Percentiles rank a stretch among this genome's conserved stretches.
These are phyloP conservation scores for Drosophila formosana DNA, from an alignment of 2,888 invertebrate genomes.

Conservation along the genomic window DNA sequence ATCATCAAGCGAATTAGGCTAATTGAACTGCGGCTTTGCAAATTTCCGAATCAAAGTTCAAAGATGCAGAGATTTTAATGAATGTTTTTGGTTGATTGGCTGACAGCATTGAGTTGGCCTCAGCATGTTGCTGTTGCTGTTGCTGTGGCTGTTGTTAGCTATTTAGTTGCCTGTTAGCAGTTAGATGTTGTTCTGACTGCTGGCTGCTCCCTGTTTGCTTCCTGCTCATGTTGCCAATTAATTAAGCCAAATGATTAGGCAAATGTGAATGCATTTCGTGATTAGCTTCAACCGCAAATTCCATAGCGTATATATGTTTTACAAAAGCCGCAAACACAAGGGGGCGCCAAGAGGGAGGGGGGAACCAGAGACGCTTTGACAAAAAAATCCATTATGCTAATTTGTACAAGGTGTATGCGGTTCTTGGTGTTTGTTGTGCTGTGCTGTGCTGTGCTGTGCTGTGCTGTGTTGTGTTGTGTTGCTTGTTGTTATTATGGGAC, in stretches of 20 bases:
- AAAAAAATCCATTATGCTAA: conserved; percentile 81
- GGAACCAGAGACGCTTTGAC: conserved; percentile 53
- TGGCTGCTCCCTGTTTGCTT: background rate
- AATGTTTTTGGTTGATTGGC: conserved; percentile 40
- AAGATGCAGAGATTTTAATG: conserved; percentile 48
- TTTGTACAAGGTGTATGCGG: conserved; percentile 60
- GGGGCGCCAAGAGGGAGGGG: background rate
- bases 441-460: conserved; percentile 18
- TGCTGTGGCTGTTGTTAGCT: background rate
- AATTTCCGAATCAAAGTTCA: conserved; percentile 59
- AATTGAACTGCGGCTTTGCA: conserved; percentile 53
- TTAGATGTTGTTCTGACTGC: background rate
- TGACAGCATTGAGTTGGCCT: conserved; percentile 3
- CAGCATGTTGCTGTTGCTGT: conserved; percentile 1
- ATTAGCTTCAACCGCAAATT: conserved; percentile 71
- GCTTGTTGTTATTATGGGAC: conserved; percentile 27
- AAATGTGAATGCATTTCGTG: conserved; percentile 77
- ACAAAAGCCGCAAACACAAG: conserved; percentile 51
- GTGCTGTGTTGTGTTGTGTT: conserved; percentile 25
- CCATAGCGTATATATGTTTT: conserved; percentile 29
- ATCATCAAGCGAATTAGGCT: conserved; percentile 40
- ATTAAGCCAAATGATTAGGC: conserved; percentile 75
- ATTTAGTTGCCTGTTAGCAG: conserved; percentile 1
- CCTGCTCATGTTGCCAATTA: conserved; percentile 51
- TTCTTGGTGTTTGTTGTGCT: conserved; percentile 34